A percentile compares a stretch with the other conserved stretches of the same genome.
Evolutionary conservation across 2,888 invertebrate genomes (phyloP).

Genomic region (Oscheius myriophilus): DNA sequence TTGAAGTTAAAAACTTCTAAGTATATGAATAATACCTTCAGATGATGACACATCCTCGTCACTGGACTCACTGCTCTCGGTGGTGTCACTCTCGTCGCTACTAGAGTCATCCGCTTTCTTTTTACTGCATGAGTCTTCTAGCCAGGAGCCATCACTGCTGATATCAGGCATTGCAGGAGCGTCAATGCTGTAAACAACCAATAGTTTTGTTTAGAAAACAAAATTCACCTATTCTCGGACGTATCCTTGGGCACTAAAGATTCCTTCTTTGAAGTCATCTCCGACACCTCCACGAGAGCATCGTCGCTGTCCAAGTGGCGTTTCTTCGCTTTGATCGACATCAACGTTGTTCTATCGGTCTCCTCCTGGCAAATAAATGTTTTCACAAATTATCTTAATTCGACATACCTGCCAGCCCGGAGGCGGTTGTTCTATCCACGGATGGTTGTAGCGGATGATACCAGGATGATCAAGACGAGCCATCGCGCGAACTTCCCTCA

Average conservation of each 20-base stretch:
- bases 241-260: background rate
- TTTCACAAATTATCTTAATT: too few species aligned
- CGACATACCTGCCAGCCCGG: slow-evolving; percentile 83
- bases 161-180: slow-evolving; percentile 13
- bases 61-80: background rate
- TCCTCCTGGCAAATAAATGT: slow-evolving; percentile 33
- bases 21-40: too few species aligned
- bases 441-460: slow-evolving; percentile 93
- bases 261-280: background rate
- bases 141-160: slow-evolving; percentile 24
- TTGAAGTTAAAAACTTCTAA: too few species aligned
- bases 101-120: background rate
- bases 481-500: slow-evolving; percentile 91
- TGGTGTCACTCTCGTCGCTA: background rate
- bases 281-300: background rate
- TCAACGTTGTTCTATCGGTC: slow-evolving; percentile 32
- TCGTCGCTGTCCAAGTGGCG: slow-evolving; percentile 12
- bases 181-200: slow-evolving; percentile 9
- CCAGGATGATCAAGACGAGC: slow-evolving; percentile 93
- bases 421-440: slow-evolving; percentile 91
- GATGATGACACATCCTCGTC: too few species aligned
- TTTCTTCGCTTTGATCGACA: slow-evolving; percentile 32
- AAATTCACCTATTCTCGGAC: background rate
- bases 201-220: too few species aligned
- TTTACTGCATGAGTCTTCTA: background rate